Evolutionary conservation across 2,113 vertebrate genomes (phyloP).

Genomic region (Garra rufa): DNA sequence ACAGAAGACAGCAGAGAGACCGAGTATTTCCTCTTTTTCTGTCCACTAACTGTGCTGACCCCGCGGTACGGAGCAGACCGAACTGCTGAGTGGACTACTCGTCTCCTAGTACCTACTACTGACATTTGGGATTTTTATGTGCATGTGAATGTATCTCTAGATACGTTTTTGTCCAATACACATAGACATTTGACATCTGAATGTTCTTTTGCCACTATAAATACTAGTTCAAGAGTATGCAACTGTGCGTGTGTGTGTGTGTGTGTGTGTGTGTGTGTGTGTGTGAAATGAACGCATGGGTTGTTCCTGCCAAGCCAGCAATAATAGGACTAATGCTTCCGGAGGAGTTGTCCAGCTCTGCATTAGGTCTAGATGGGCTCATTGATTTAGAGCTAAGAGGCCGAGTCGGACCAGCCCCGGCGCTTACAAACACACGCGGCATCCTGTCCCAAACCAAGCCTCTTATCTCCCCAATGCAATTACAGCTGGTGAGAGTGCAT

Average conservation of each 20-base stretch:
- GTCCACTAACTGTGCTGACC: constrained; percentile 40
- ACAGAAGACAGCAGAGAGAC: constrained; percentile 9
- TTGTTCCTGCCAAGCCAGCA: constrained; percentile 86
- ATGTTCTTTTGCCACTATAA: constrained; percentile 24
- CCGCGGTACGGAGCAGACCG: constrained; percentile 1
- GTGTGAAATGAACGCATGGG: constrained; percentile 16
- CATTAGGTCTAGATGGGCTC: constrained; percentile 92
- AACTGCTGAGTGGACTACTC: constrained; percentile 22
- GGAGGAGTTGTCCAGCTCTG: constrained; percentile 94
- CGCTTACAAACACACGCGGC: constrained; percentile 69
- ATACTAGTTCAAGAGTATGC: constrained; percentile 31
- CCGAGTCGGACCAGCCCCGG: constrained; percentile 78
- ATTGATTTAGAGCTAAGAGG: constrained; percentile 94
- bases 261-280: constrained; percentile 35
- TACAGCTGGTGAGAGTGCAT: constrained; percentile 94
- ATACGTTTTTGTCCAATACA: background rate
- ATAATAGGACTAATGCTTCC: constrained; percentile 99
- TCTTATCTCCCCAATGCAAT: constrained; percentile 99
- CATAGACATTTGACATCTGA: background rate
- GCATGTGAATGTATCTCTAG: constrained; percentile 22
- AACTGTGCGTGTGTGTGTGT: constrained; percentile 35
- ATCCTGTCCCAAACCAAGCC: constrained; percentile 94
- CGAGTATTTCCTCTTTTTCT: constrained; percentile 19
- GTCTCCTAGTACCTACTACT: background rate
- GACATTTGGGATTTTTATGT: constrained; percentile 32